Conservation (phyloP, 2,113 vertebrate genomes). For the Pholis gunnellus region DNA sequence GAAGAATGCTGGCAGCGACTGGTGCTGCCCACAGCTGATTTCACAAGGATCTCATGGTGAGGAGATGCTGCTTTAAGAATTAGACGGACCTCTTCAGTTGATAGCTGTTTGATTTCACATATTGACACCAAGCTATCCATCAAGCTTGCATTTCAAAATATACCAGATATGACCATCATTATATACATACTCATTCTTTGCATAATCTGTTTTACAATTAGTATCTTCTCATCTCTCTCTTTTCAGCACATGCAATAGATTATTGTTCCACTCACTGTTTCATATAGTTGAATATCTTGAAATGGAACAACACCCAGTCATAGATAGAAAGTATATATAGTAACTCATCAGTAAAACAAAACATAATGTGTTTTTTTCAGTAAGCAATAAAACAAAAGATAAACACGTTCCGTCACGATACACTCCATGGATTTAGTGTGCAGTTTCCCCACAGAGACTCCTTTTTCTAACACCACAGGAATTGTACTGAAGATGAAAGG, state of each 20-base stretch:
- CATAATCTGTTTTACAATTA: background rate
- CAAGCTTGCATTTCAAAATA: conserved; percentile 22
- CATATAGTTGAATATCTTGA: background rate
- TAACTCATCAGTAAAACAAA: conserved; percentile 39
- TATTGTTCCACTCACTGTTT: background rate
- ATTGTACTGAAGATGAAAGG: conserved; percentile 52
- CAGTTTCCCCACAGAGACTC: conserved; percentile 17
- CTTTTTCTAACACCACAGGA: conserved; percentile 25
- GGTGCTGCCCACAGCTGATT: conserved; percentile 52
- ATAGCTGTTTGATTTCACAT: conserved; percentile 43
- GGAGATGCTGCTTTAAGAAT: conserved; percentile 34
- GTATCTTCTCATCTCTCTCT: background rate
- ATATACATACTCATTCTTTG: background rate
- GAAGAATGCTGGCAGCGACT: conserved; percentile 64
- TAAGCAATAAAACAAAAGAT: conserved; percentile 23
- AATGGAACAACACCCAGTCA: background rate
- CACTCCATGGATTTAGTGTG: conserved; percentile 16
- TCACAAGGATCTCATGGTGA: conserved; percentile 23
- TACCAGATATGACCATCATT: background rate
- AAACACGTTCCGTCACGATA: conserved; percentile 21
- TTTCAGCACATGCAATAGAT: background rate
- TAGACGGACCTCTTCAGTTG: conserved; percentile 44
- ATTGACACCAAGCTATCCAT: conserved; percentile 21
- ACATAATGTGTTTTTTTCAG: conserved; percentile 9
- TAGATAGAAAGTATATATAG: conserved; percentile 22